Percentiles rank a stretch among this genome's conserved stretches.
Conservation (phyloP, 2,888 invertebrate genomes). For the Sesamia inferens region DNA sequence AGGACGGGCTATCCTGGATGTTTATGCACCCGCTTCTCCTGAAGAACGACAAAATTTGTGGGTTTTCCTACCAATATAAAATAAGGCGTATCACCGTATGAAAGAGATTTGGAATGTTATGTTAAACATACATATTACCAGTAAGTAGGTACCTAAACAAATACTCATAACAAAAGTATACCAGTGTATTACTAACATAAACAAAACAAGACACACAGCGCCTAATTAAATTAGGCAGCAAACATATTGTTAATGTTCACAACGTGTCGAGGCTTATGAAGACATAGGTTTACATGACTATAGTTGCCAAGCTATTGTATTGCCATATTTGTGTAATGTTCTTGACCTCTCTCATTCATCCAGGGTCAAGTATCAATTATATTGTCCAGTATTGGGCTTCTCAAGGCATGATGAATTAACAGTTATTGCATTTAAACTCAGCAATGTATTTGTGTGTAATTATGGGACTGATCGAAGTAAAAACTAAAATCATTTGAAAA, state of each 20-base stretch:
- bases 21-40: background rate
- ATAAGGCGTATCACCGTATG: background rate
- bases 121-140: background rate
- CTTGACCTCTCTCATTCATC: no score
- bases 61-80: background rate
- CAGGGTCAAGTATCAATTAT: background rate
- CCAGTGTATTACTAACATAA: background rate
- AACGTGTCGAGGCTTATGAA: constrained; percentile 4
- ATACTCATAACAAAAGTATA: no score
- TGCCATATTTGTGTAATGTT: background rate
- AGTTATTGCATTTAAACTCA: background rate
- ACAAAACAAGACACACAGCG: background rate
- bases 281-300: background rate
- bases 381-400: background rate
- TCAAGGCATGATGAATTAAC: background rate
- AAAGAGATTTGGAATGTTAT: constrained; percentile 6
- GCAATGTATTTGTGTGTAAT: no score
- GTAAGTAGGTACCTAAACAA: background rate
- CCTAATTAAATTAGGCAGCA: background rate
- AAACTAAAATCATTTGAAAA: no score
- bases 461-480: no score
- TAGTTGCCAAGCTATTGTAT: background rate
- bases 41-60: background rate
- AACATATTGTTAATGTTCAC: background rate
- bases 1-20: background rate